Evolutionary conservation across 2,888 invertebrate species (phyloP), one percentile per base, ranked within the genome.

Genomic region (Meteorus cinctellus): DNA sequence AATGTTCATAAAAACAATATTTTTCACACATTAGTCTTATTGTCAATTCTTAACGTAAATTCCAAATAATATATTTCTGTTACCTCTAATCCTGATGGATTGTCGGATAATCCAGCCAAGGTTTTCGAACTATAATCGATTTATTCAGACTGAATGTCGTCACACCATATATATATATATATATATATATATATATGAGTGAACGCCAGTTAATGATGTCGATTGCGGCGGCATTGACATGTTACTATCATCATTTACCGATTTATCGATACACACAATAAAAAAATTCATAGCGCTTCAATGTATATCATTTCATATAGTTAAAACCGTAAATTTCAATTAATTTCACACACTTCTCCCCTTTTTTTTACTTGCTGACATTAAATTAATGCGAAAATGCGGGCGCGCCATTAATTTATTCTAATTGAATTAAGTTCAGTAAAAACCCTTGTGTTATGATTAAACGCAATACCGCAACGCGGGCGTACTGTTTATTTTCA

Each of bases 381-480:
- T 51, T 3, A 51, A 48, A 27, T 8, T 41, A 59, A 24, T 36
- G 69, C 71, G 29, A 59, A 71, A 75, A 72, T 75, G 75, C 75
- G 75, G 75, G 71, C 41, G 71, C 41, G 62, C 66, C 36, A 55
- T 73, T 73, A 73, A 73, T 73, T 73, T 5, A 67, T 19, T 48
- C 66, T 59, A 75, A 75, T 75, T 71, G 19, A 66, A 72, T 75
- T 71, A 62, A 65, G 6, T 24, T 10, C 34, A n/a, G 55, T 71
- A 29, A 24, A 71, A 55, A n/a, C 48, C 29, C 29, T 68, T 68
- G 48, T 68, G 29, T 12, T 24, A 68, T 68, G 48, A 66, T 45
- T 66, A 36, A 41, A 66, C 10, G 41, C 27, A 19, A 27, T 19
- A 55, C n/a, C n/a, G n/a, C n/a, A 48, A 55, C 55, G 19, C 55